Percentiles rank a stretch among this genome's conserved stretches.
Conservation (phyloP, 2,888 invertebrate species). For the Caradrina kadenii region DNA sequence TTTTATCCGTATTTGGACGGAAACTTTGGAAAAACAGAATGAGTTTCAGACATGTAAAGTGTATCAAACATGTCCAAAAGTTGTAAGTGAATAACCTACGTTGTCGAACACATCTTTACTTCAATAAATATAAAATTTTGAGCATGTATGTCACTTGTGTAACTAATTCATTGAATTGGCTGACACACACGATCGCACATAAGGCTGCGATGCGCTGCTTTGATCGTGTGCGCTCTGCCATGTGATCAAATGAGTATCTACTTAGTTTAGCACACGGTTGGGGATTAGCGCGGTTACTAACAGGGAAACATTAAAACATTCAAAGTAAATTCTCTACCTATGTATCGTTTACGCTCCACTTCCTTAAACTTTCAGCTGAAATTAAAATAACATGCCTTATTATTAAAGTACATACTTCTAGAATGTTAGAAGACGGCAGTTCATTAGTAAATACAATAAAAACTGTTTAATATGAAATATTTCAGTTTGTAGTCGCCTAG, state of each 20-base stretch:
- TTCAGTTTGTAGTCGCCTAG: constrained; percentile 30
- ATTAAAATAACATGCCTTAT: constrained; percentile 1
- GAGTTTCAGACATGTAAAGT: constrained; percentile 42
- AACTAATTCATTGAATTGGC: constrained; percentile 83
- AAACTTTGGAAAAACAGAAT: constrained; percentile 40
- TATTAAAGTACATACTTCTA: neutral
- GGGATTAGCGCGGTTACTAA: constrained; percentile 71
- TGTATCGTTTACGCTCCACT: constrained; percentile 45
- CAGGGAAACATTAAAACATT: constrained; percentile 60
- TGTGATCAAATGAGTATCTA: constrained; percentile 84
- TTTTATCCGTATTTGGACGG: constrained; percentile 36
- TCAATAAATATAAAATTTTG: constrained; percentile 67
- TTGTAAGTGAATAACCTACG: constrained; percentile 37
- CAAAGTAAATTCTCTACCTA: constrained; percentile 58
- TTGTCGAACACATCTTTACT: constrained; percentile 48
- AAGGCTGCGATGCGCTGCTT: constrained; percentile 78
- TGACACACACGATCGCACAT: constrained; percentile 82
- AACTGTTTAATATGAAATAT: constrained; percentile 42
- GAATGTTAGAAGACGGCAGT: neutral
- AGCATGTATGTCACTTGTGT: constrained; percentile 83
- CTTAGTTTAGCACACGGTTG: constrained; percentile 72
- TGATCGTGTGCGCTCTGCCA: constrained; percentile 87
- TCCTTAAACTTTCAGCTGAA: constrained; percentile 22
- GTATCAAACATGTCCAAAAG: constrained; percentile 31
- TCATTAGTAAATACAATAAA: constrained; percentile 35